A percentile compares a stretch with the other conserved stretches of the same genome.
Evolutionary conservation across 2,888 invertebrate genomes (phyloP).

Genomic region (Seira sanloemensis): DNA sequence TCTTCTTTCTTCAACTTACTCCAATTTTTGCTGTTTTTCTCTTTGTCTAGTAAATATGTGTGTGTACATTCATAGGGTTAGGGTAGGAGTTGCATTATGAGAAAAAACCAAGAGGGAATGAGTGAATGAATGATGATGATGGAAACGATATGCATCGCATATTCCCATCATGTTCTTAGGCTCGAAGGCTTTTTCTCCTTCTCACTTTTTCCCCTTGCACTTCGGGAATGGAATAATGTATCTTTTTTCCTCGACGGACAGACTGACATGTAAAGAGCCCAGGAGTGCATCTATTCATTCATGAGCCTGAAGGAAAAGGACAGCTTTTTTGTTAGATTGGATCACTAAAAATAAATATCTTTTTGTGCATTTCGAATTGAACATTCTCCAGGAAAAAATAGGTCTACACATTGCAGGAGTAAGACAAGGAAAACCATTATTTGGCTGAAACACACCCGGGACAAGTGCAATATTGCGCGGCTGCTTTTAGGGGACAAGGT

Average conservation of each 20-base stretch:
- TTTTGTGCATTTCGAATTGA: neutral
- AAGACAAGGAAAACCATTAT: conserved; percentile 10
- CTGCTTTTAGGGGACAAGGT: conserved; percentile 46
- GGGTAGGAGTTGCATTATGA: conserved; percentile 30
- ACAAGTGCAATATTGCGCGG: neutral
- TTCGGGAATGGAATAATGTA: conserved; percentile 21
- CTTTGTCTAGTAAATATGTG: too few relatives aligned
- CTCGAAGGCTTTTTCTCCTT: conserved; percentile 13
- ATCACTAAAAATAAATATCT: conserved; percentile 7
- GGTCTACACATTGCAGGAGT: neutral
- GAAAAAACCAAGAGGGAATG: conserved; percentile 30
- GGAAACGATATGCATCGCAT: conserved; percentile 38
- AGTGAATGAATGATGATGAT: conserved; percentile 50
- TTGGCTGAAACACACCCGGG: conserved; percentile 4
- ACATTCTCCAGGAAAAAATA: neutral
- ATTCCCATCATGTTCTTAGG: conserved; percentile 54
- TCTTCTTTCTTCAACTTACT: conserved; percentile 1
- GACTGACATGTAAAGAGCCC: conserved; percentile 15
- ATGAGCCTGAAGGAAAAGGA: conserved; percentile 20
- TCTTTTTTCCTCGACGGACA: conserved; percentile 18
- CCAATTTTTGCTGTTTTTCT: too few relatives aligned
- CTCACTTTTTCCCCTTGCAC: conserved; percentile 17
- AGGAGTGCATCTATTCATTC: conserved; percentile 18
- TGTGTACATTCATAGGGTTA: neutral
- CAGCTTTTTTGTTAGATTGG: neutral